Base-by-base conservation (phyloP, 2,888 invertebrate species). In the Plebejus melissa region DNA sequence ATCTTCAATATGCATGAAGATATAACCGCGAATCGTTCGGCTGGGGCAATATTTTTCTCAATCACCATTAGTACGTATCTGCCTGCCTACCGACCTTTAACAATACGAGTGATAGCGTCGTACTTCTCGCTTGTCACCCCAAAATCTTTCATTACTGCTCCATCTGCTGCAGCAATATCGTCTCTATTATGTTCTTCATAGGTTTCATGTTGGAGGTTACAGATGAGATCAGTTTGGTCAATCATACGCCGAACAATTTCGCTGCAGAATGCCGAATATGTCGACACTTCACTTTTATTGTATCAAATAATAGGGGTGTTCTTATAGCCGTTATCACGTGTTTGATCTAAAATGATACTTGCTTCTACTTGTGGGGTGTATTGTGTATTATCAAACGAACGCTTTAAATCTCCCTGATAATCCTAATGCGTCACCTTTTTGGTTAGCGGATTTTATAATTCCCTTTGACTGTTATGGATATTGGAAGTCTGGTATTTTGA, bases 281-380 rank as follows among this genome's bases (percentile, higher is more conserved):
- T 92, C 90, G 90, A 90, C 91, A 93, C 93, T 93, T 93, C 91
- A 91, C 88, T 93, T 93, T 93, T 93, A 93, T 93, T 93, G 93
- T 93, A 93, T 91, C 91, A 88, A 93, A 93, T 93, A 93, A 93
- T 93, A 93, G 92, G 93, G 93, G 93, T 89, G 88, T 92, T 92
- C 93, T 93, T 91, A 91, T 89, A 87, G 88, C 89, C 84, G 90
- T 93, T 93, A 93, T 93, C 93, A 91, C 91, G 93, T 93, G 93
- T 93, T 91, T 92, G 91, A 93, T 93, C 93, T 93, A 91, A 92
- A 93, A 92, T 90, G 93, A 92, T 92, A 92, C 92, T 92, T 88
- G 87, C 86, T 85, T 82, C 85, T 83, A 82, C 85, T 79, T 82
- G 84, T 84, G 83, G 84, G 85, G 83, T 81, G 82, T 83, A 80